phyloP scores from a whole-genome alignment of 2,888 invertebrate genomes.

The Cotesia congregata region DNA sequence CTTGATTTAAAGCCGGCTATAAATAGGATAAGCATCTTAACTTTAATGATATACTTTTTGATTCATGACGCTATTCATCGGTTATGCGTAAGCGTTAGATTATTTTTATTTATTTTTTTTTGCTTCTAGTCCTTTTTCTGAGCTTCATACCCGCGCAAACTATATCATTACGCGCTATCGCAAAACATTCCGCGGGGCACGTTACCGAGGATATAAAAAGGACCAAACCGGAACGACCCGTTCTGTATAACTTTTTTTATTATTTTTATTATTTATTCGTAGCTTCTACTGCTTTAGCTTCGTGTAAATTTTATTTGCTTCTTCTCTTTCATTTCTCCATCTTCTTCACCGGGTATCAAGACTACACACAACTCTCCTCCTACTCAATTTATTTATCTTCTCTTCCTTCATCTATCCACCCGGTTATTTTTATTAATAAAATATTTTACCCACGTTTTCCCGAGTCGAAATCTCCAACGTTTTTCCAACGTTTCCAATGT shows the following conservation, averaged over 20 bases:
- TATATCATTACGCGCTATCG: slow-evolving; percentile 57
- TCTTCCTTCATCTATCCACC: slow-evolving; percentile 11
- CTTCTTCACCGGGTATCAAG: slow-evolving; percentile 21
- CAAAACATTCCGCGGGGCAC: slow-evolving; percentile 44
- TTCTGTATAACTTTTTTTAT: slow-evolving; percentile 40
- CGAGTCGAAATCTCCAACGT: too few relatives aligned
- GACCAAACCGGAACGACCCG: slow-evolving; percentile 55
- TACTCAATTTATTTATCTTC: slow-evolving; percentile 40
- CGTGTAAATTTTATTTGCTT: not conserved
- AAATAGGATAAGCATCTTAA: slow-evolving; percentile 21
- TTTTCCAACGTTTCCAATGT: too few relatives aligned
- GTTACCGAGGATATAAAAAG: slow-evolving; percentile 40
- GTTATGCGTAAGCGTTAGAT: slow-evolving; percentile 29
- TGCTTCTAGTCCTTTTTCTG: slow-evolving; percentile 2
- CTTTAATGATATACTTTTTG: slow-evolving; percentile 24
- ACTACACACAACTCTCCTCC: slow-evolving; percentile 35
- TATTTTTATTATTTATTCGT: slow-evolving; percentile 38
- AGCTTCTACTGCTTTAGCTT: slow-evolving; percentile 13
- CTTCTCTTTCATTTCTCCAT: slow-evolving; percentile 33
- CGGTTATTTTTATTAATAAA: not conserved
- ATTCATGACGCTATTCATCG: slow-evolving; percentile 27
- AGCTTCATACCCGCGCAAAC: slow-evolving; percentile 42
- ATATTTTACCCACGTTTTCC: not conserved
- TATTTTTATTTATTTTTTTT: slow-evolving; percentile 11
- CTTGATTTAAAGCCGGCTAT: slow-evolving; percentile 1